A percentile compares a stretch with the other conserved stretches of the same genome.
These are phyloP conservation scores for Drosophila punjabiensis DNA, from an alignment of 1,140 invertebrate genomes.

Conservation along the genomic window DNA sequence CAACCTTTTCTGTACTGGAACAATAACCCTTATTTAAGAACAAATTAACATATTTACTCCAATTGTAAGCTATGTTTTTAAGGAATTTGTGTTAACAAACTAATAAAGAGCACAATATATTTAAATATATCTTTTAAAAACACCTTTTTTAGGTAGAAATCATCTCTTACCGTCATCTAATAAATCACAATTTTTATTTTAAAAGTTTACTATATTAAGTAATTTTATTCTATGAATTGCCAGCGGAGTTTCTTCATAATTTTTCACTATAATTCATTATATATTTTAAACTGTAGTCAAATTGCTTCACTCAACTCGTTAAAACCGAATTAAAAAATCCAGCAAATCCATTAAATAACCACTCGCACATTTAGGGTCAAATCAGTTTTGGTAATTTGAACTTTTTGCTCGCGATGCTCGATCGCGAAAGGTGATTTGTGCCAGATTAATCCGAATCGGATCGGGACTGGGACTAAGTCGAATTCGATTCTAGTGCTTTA, in stretches of 20 bases:
- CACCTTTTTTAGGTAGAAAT: no score
- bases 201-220: neutral
- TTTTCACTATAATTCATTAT: conserved; percentile 20
- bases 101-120: neutral
- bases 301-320: conserved; percentile 11
- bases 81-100: neutral
- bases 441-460: conserved; percentile 54
- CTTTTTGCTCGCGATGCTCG: conserved; percentile 11
- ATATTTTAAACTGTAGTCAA: neutral
- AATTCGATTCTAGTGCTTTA: conserved; percentile 66
- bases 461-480: conserved; percentile 54
- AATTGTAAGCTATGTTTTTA: neutral
- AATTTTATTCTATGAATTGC: neutral
- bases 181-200: neutral
- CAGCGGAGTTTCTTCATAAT: conserved; percentile 63
- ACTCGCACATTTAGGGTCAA: neutral
- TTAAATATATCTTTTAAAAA: neutral
- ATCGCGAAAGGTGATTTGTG: conserved; percentile 38
- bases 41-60: neutral
- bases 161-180: conserved; percentile 10
- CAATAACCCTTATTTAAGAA: no score
- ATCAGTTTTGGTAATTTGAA: conserved; percentile 3
- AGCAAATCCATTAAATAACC: neutral
- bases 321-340: conserved; percentile 3
- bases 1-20: no score